Evolutionary conservation across 2,888 invertebrate species (phyloP).

Genomic region (Agrochola litura): DNA sequence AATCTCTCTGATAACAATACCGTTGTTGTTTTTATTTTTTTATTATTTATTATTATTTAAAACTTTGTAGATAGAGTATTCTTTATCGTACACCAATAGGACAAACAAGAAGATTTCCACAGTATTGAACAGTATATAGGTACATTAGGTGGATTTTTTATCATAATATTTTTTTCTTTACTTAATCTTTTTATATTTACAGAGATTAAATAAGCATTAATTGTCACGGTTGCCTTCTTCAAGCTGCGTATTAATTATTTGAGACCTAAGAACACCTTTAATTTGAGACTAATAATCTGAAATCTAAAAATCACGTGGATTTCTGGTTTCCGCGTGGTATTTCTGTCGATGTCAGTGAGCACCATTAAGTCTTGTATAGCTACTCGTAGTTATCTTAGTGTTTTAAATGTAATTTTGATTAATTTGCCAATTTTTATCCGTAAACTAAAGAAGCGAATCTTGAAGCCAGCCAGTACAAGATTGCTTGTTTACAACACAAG

Average conservation of each 20-base stretch:
- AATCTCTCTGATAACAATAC: slow-evolving; percentile 35
- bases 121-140: neutral
- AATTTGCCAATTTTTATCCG: slow-evolving; percentile 1
- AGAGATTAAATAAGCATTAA: neutral
- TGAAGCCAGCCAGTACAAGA: slow-evolving; percentile 12
- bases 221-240: neutral
- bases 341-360: neutral
- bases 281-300: too few species aligned
- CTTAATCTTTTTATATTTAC: too few species aligned
- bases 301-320: neutral
- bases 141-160: neutral
- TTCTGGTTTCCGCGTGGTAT: neutral
- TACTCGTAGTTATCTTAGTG: too few species aligned
- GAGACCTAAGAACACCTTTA: too few species aligned
- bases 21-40: slow-evolving; percentile 43
- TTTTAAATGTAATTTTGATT: neutral
- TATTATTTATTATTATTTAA: too few species aligned
- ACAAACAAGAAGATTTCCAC: neutral
- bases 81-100: neutral
- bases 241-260: neutral
- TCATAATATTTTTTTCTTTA: neutral
- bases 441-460: slow-evolving; percentile 21
- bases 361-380: neutral
- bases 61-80: slow-evolving; percentile 14
- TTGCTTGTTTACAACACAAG: slow-evolving; percentile 37